Conservation (phyloP, 2,797 vertebrate genomes). For the Rousettus madagascariensis region DNA sequence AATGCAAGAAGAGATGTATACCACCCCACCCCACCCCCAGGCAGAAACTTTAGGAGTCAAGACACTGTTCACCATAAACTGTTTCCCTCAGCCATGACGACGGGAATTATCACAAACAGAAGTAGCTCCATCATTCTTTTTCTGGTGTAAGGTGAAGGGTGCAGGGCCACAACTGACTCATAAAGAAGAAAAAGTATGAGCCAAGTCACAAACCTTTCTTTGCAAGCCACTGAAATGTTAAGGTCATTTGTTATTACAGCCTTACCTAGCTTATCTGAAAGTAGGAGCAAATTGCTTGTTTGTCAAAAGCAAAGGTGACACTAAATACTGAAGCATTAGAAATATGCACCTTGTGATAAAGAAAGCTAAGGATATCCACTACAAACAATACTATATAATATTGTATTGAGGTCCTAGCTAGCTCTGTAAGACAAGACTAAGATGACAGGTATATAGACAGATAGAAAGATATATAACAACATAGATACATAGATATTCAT, state of each 20-base stretch:
- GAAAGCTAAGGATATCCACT: background rate
- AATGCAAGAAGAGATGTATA: background rate
- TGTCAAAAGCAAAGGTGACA: background rate
- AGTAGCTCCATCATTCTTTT: background rate
- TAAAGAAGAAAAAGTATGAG: background rate
- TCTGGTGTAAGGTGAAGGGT: background rate
- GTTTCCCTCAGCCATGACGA: background rate
- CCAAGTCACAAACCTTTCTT: background rate
- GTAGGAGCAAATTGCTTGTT: background rate
- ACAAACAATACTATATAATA: background rate
- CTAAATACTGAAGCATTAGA: background rate
- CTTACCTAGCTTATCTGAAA: background rate
- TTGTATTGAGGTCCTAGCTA: background rate
- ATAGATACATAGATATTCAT: background rate
- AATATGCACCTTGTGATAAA: background rate
- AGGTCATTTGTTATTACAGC: background rate
- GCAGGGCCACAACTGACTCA: background rate
- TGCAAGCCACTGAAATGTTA: background rate
- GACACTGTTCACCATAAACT: background rate
- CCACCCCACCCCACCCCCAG: background rate
- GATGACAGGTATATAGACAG: background rate
- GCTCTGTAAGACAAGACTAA: background rate
- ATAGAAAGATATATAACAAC: background rate
- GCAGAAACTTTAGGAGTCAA: background rate
- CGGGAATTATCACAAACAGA: background rate